Percentiles rank a stretch among this genome's conserved stretches.
phyloP scores from a whole-genome alignment of 1,140 invertebrate species.

The Rhopalosiphum padi region DNA sequence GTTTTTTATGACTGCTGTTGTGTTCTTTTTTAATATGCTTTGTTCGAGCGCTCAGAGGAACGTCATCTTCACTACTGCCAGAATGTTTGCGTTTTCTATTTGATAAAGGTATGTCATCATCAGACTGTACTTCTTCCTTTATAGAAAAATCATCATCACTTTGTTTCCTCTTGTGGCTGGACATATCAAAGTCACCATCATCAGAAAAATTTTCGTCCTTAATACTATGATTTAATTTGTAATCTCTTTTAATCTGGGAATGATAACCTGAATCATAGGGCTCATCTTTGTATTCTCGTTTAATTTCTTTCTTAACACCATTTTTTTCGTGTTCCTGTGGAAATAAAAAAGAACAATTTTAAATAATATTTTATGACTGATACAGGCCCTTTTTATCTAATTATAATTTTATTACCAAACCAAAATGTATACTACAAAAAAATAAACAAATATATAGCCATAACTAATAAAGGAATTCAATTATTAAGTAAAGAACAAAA shows the following conservation, averaged over 20 bases:
- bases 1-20: conserved; percentile 70
- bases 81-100: conserved; percentile 52
- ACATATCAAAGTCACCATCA: conserved; percentile 16
- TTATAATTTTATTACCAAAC: conserved; percentile 27
- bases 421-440: not conserved
- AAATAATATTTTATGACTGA: not conserved
- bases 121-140: conserved; percentile 7
- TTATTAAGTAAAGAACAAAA: conserved; percentile 33
- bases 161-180: conserved; percentile 38
- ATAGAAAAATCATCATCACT: conserved; percentile 37
- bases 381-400: conserved; percentile 49
- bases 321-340: conserved; percentile 51
- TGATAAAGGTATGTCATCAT: conserved; percentile 53
- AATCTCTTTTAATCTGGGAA: conserved; percentile 52
- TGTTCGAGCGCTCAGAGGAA: conserved; percentile 70
- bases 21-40: conserved; percentile 78
- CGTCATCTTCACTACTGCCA: conserved; percentile 69
- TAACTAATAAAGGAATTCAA: conserved; percentile 1
- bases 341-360: conserved; percentile 21
- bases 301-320: conserved; percentile 55
- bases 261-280: conserved; percentile 48
- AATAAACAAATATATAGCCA: not conserved
- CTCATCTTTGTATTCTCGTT: conserved; percentile 46
- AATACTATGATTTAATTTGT: conserved; percentile 47
- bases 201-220: conserved; percentile 48